These are phyloP conservation scores for Halocynthia roretzi DNA, from an alignment of 23 tunicate species.

Conservation along the genomic window DNA sequence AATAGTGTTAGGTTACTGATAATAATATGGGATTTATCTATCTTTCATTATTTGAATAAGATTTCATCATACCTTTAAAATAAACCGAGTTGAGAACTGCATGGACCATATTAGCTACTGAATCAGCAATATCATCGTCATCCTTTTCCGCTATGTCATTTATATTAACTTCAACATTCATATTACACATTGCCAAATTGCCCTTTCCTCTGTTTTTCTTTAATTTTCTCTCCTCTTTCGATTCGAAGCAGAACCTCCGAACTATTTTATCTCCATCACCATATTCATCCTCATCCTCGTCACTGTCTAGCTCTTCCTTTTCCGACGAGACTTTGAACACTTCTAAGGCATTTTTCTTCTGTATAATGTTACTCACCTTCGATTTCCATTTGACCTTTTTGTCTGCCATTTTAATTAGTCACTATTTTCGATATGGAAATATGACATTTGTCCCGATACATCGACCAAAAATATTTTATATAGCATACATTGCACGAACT, in stretches of 20 bases:
- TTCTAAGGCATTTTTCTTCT: constrained; percentile 1
- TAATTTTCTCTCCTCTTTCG: constrained; percentile 38
- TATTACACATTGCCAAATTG: constrained; percentile 5
- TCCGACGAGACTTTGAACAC: neutral
- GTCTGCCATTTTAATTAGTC: neutral
- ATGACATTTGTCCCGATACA: too few species aligned
- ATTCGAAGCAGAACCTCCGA: constrained; percentile 61
- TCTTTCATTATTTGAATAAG: too few species aligned
- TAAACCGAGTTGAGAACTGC: constrained; percentile 48
- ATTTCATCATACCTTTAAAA: constrained; percentile 57
- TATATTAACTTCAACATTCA: constrained; percentile 52
- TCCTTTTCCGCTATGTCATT: constrained; percentile 65
- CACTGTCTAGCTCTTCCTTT: neutral
- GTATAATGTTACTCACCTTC: constrained; percentile 3
- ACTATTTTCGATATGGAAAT: too few species aligned
- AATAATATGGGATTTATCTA: neutral
- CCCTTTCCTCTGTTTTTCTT: constrained; percentile 36
- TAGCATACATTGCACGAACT: too few species aligned
- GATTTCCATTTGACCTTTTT: neutral
- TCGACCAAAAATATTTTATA: too few species aligned
- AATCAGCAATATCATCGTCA: constrained; percentile 59
- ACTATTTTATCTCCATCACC: neutral
- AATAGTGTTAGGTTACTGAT: neutral
- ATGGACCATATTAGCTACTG: constrained; percentile 40
- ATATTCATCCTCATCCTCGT: neutral